Conservation (phyloP, 2,888 invertebrate species). For the Parochlus steinenii region DNA sequence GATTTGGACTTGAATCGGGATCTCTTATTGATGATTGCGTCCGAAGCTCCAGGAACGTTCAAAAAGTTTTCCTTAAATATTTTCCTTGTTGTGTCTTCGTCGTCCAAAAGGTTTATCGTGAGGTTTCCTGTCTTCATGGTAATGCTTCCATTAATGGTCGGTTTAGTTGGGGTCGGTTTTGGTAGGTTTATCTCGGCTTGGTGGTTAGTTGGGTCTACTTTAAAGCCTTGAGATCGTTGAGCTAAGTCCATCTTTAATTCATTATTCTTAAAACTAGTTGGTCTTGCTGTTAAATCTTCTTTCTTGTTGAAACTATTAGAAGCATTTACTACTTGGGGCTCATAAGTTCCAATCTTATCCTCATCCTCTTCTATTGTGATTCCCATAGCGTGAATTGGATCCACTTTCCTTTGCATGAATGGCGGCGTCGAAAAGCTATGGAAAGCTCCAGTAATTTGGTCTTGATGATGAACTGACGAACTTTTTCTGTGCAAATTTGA, state of each 20-base stretch:
- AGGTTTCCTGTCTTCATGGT: slow-evolving; percentile 6
- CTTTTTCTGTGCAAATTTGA: slow-evolving; percentile 16
- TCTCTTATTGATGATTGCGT: slow-evolving; percentile 2
- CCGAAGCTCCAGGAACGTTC: neutral
- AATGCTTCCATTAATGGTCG: neutral
- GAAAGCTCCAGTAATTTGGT: slow-evolving; percentile 13
- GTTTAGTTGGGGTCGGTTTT: neutral
- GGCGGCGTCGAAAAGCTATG: slow-evolving; percentile 11
- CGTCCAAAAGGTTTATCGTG: slow-evolving; percentile 9
- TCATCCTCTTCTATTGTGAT: slow-evolving; percentile 12
- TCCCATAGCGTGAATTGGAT: slow-evolving; percentile 10
- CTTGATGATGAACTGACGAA: slow-evolving; percentile 15
- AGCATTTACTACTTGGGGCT: too few relatives aligned
- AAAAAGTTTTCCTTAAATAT: slow-evolving; percentile 10
- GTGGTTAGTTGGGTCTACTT: too few relatives aligned
- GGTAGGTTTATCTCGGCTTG: too few relatives aligned
- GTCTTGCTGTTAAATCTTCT: too few relatives aligned
- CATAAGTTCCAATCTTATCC: slow-evolving; percentile 10
- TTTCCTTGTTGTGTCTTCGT: neutral
- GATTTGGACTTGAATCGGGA: slow-evolving; percentile 8
- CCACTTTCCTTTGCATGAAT: slow-evolving; percentile 9
- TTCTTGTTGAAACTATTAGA: too few relatives aligned
- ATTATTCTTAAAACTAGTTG: too few relatives aligned
- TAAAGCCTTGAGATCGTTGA: too few relatives aligned
- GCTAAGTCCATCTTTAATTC: too few relatives aligned